phyloP scores from a whole-genome alignment of 2,888 invertebrate genomes.

The Cheilosia pagana region DNA sequence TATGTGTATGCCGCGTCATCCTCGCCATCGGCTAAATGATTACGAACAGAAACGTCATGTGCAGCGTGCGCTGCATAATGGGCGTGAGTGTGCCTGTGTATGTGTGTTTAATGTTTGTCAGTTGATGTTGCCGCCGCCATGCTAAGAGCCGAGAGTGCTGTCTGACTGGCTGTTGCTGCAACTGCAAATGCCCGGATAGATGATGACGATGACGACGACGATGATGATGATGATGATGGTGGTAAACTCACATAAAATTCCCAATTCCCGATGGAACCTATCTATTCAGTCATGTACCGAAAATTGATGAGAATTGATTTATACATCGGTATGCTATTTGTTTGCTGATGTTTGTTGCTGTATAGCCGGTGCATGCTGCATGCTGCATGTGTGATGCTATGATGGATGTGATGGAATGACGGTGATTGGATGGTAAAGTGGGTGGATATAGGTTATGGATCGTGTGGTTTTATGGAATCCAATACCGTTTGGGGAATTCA shows the following conservation, averaged over 20 bases:
- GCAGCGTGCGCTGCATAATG: slow-evolving; percentile 3
- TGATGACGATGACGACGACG: slow-evolving; percentile 37
- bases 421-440: slow-evolving; percentile 57
- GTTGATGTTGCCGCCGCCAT: slow-evolving; percentile 63
- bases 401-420: slow-evolving; percentile 50
- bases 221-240: slow-evolving; percentile 50
- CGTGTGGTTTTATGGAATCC: slow-evolving; percentile 44
- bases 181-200: slow-evolving; percentile 26
- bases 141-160: slow-evolving; percentile 1
- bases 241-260: slow-evolving; percentile 70
- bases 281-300: slow-evolving; percentile 67
- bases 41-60: slow-evolving; percentile 59
- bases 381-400: slow-evolving; percentile 25
- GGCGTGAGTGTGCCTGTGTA: slow-evolving; percentile 18
- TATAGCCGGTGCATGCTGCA: slow-evolving; percentile 25
- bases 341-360: slow-evolving; percentile 58
- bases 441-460: slow-evolving; percentile 50
- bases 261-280: slow-evolving; percentile 69
- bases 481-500: slow-evolving; percentile 48
- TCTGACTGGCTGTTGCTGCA: slow-evolving; percentile 21
- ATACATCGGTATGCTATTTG: slow-evolving; percentile 68
- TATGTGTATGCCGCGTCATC: slow-evolving; percentile 43
- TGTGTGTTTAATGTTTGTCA: slow-evolving; percentile 41
- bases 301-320: slow-evolving; percentile 75
- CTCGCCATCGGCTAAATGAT: slow-evolving; percentile 54